A percentile compares a stretch with the other conserved stretches of the same genome.
Evolutionary conservation across 2,113 vertebrate species (phyloP).

Genomic region (Peromyscus leucopus): DNA sequence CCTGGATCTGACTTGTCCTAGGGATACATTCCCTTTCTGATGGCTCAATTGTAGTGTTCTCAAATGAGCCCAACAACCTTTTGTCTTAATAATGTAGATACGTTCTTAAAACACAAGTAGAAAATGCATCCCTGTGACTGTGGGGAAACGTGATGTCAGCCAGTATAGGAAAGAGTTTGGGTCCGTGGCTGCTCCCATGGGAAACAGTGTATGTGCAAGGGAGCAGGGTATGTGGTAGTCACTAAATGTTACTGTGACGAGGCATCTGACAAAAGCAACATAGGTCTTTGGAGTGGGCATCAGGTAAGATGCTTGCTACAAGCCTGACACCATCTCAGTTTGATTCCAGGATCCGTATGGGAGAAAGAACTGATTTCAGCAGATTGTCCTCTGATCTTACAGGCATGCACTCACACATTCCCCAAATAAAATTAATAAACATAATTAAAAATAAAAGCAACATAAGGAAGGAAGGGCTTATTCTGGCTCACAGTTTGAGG

Average conservation of each 20-base stretch:
- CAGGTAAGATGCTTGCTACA: neutral
- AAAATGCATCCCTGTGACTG: neutral
- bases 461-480: neutral
- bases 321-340: neutral
- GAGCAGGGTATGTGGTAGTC: neutral
- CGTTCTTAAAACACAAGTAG: no score
- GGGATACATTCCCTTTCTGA: neutral
- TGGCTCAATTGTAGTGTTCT: neutral
- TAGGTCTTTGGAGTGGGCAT: neutral
- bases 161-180: no score
- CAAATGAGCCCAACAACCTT: neutral
- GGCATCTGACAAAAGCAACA: no score
- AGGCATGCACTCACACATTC: neutral
- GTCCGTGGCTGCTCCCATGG: neutral
- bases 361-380: neutral
- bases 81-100: neutral
- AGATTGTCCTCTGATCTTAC: neutral
- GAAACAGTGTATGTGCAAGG: neutral
- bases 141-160: neutral
- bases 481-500: neutral
- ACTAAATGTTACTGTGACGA: neutral
- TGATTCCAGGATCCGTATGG: neutral
- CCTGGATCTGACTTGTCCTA: neutral
- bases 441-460: neutral
- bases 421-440: neutral